phyloP scores from a whole-genome alignment of 2,113 vertebrate species.

The Lepus europaeus region DNA sequence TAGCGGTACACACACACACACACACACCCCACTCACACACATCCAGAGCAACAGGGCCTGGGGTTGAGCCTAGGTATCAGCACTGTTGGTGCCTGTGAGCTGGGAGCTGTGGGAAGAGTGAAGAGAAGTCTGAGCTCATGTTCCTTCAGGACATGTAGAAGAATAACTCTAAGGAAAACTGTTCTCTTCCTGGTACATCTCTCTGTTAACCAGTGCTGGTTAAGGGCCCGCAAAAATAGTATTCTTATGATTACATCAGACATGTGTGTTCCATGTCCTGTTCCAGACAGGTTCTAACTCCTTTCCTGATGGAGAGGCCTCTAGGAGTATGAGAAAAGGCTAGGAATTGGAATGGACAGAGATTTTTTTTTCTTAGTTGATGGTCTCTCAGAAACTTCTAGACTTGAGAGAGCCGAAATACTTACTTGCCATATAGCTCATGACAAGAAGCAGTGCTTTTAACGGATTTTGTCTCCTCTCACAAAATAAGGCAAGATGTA shows the following conservation, averaged over 20 bases:
- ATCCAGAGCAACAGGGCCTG: neutral
- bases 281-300: neutral
- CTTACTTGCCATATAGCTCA: neutral
- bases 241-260: constrained; percentile 14
- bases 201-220: neutral
- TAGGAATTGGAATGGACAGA: neutral
- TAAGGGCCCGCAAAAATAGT: neutral
- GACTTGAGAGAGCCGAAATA: neutral
- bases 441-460: neutral
- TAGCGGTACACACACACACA: neutral
- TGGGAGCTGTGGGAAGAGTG: neutral
- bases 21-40: neutral
- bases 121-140: neutral
- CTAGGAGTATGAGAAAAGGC: neutral
- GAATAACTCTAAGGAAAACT: constrained; percentile 18
- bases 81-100: neutral
- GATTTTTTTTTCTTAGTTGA: neutral
- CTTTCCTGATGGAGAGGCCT: neutral
- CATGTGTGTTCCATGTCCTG: neutral
- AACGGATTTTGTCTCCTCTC: neutral
- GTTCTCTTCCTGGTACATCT: neutral
- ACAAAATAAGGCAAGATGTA: neutral
- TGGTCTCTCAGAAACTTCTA: neutral
- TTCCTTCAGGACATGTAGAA: constrained; percentile 61
- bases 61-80: neutral